These are phyloP conservation scores for Siphamia tubifer DNA, from an alignment of 2,113 vertebrate genomes.

Conservation along the genomic window DNA sequence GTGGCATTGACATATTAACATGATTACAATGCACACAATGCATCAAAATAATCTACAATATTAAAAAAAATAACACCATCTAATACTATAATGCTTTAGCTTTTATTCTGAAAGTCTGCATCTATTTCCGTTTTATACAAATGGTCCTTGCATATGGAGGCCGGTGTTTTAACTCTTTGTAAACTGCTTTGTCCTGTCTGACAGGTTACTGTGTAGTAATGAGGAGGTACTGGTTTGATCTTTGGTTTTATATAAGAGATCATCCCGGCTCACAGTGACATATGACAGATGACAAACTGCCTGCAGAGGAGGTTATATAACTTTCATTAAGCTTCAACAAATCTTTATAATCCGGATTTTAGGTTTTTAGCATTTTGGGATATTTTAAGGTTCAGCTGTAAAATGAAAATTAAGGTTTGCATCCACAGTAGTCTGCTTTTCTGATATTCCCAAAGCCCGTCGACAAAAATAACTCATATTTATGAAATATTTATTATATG, in stretches of 20 bases:
- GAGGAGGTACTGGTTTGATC: not conserved
- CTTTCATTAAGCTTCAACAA: constrained; percentile 21
- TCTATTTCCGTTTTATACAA: too few relatives aligned
- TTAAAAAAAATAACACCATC: too few relatives aligned
- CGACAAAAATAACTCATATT: too few relatives aligned
- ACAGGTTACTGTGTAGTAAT: not conserved
- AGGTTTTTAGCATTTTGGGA: not conserved
- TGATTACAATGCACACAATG: too few relatives aligned
- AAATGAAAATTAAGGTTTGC: too few relatives aligned
- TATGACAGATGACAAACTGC: constrained; percentile 14
- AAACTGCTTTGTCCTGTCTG: not conserved
- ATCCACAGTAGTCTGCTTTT: too few relatives aligned
- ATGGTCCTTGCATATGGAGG: too few relatives aligned
- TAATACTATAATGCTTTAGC: too few relatives aligned
- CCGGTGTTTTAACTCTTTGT: constrained; percentile 29
- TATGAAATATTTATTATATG: too few relatives aligned
- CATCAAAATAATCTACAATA: too few relatives aligned
- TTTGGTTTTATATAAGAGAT: constrained; percentile 32
- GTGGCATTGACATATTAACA: too few relatives aligned
- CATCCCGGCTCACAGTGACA: constrained; percentile 15
- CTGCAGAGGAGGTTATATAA: constrained; percentile 20
- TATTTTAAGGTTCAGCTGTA: not conserved
- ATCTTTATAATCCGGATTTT: constrained; percentile 26
- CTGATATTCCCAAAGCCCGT: too few relatives aligned
- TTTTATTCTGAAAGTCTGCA: constrained; percentile 33